Percentiles rank a stretch among this genome's conserved stretches.
phyloP scores from a whole-genome alignment of 2,888 invertebrate genomes.

The Patella pellucida region DNA sequence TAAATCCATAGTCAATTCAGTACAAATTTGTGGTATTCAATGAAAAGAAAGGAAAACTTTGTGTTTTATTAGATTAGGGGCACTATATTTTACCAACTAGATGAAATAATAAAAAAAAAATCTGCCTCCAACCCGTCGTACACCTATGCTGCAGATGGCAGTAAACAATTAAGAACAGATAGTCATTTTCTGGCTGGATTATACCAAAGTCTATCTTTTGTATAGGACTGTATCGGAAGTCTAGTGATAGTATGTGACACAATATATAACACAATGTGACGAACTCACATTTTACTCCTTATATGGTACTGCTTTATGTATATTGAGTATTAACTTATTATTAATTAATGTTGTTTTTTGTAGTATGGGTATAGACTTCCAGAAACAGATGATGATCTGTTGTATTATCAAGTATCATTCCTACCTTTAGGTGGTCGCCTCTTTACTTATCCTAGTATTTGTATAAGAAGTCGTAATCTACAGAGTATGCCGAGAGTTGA shows the following conservation, averaged over 20 bases:
- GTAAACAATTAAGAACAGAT: no score
- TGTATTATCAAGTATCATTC: constrained; percentile 64
- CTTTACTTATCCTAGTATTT: constrained; percentile 67
- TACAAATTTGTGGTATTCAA: no score
- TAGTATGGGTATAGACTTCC: constrained; percentile 69
- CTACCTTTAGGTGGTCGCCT: constrained; percentile 57
- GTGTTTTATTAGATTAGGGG: no score
- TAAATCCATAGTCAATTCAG: no score
- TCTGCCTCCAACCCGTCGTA: no score
- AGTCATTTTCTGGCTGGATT: no score
- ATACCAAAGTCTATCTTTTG: not conserved
- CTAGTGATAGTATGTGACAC: not conserved
- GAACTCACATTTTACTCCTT: not conserved
- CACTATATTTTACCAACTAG: no score
- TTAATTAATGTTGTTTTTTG: constrained; percentile 24
- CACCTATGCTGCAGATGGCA: no score
- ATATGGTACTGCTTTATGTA: not conserved
- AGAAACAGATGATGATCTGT: constrained; percentile 60
- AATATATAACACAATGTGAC: not conserved
- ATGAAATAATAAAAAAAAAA: no score
- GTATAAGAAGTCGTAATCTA: constrained; percentile 53
- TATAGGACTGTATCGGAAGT: not conserved
- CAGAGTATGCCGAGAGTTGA: constrained; percentile 53
- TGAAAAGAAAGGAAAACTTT: no score
- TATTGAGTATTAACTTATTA: not conserved